phyloP scores from a whole-genome alignment of 2,888 invertebrate species.

The Spisula subtruncata region DNA sequence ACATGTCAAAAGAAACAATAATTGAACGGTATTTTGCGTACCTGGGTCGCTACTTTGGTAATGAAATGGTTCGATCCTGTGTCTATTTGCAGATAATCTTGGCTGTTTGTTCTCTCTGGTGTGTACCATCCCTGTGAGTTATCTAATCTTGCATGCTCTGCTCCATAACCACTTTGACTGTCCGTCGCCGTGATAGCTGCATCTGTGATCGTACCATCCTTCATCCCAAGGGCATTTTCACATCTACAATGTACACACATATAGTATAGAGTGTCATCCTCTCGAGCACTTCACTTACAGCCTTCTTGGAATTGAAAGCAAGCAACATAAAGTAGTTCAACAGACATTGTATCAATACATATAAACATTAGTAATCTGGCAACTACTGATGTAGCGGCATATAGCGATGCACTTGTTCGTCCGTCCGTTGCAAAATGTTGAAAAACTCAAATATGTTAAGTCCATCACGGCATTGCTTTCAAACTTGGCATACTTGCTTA shows the following conservation, averaged over 20 bases:
- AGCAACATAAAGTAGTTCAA: too few relatives aligned
- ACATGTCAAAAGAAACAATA: neutral
- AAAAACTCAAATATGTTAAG: too few relatives aligned
- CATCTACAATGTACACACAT: constrained; percentile 45
- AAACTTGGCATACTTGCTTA: too few relatives aligned
- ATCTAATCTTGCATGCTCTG: constrained; percentile 64
- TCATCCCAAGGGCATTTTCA: constrained; percentile 64
- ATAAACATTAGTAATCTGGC: too few relatives aligned
- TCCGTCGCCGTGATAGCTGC: constrained; percentile 61
- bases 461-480: too few relatives aligned
- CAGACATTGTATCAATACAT: too few relatives aligned
- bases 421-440: too few relatives aligned
- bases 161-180: constrained; percentile 59
- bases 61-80: constrained; percentile 58
- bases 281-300: too few relatives aligned
- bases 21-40: constrained; percentile 6
- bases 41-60: constrained; percentile 71
- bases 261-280: too few relatives aligned
- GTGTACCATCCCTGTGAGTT: constrained; percentile 71
- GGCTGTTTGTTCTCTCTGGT: constrained; percentile 57
- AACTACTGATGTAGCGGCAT: too few relatives aligned
- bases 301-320: too few relatives aligned
- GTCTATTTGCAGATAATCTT: constrained; percentile 68
- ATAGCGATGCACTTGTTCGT: too few relatives aligned
- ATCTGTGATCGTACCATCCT: constrained; percentile 59